Evolutionary conservation across 2,888 invertebrate species (phyloP), one percentile per base, ranked within the genome.

Genomic region (Embidobia sp.): DNA sequence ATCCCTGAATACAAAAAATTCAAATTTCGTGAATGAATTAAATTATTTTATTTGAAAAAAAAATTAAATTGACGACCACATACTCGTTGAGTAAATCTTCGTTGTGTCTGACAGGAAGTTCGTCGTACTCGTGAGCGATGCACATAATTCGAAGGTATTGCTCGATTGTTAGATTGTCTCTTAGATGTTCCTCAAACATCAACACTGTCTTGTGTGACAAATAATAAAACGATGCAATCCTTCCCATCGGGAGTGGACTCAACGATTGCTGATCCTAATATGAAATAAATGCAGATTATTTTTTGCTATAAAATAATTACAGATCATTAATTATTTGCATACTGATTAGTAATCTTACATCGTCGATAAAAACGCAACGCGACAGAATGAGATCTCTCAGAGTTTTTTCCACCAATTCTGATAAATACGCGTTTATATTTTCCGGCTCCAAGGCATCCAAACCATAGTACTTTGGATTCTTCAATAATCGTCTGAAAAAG

Each of bases 191-290:
- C 40, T 93, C 91, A 87, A 99, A 96, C 89, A 96, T 94, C 40
- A 94, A 92, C 92, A 99, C 95, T 0, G 98, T 98, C 83, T 94
- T 93, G 90, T 99, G 95, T 0, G 96, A 96, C 18, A 99, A 91
- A 90, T 99, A 99, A 91, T 99, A 99, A 90, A 95, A 99, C 0
- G 99, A 98, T 0, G 98, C 94, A 70, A 99, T 96, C 66, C 96
- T 93, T 0, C 99, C 99, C 91, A 96, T 93, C 83, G 97, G 67
- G 1, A 87, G 79, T 10, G 89, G 83, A 51, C 77, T 57, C 16
- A 89, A 79, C 13, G 76, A 75, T 75, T 86, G 85, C 16, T 85
- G 80, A 15, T 85, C 83, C 86, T 88, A n/a, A n/a, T n/a, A n/a
- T n/a, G n/a, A n/a, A n/a, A n/a, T n/a, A n/a, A n/a, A n/a, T n/a